A percentile compares a stretch with the other conserved stretches of the same genome.
These are phyloP conservation scores for Caenorhabditis zanzibari DNA, from an alignment of 2,888 invertebrate genomes.

Conservation along the genomic window DNA sequence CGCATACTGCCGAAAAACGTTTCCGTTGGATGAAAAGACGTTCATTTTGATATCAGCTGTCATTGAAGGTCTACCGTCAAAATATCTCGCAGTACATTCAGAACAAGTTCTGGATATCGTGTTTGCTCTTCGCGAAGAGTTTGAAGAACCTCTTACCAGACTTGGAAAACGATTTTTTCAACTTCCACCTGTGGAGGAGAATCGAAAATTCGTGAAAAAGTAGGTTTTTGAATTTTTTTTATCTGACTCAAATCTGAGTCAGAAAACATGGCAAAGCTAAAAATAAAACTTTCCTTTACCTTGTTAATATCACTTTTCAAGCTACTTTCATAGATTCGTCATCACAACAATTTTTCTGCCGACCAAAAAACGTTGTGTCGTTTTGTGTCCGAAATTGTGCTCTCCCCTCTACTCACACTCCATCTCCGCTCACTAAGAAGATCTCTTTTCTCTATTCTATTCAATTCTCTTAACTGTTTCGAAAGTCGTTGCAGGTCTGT, in stretches of 20 bases:
- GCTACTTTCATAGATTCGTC: constrained; percentile 19
- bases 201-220: constrained; percentile 52
- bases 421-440: neutral
- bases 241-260: neutral
- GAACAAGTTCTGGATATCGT: constrained; percentile 54
- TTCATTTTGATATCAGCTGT: constrained; percentile 45
- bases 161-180: constrained; percentile 39
- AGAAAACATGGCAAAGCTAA: neutral
- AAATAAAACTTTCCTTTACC: neutral
- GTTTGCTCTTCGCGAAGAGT: constrained; percentile 35
- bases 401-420: neutral
- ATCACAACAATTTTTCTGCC: constrained; percentile 5
- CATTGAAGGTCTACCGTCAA: constrained; percentile 46
- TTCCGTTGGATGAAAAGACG: constrained; percentile 42
- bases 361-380: constrained; percentile 11
- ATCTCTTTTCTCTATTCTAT: neutral
- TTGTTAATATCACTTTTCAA: neutral
- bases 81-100: constrained; percentile 46
- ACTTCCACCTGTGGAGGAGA: constrained; percentile 37
- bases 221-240: neutral
- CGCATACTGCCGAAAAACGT: constrained; percentile 87
- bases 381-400: constrained; percentile 42
- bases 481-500: constrained; percentile 43
- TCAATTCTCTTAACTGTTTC: constrained; percentile 15
- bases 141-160: constrained; percentile 45